These are phyloP conservation scores for Tachuris rubrigastra DNA, from an alignment of 2,113 vertebrate genomes.

Conservation along the genomic window DNA sequence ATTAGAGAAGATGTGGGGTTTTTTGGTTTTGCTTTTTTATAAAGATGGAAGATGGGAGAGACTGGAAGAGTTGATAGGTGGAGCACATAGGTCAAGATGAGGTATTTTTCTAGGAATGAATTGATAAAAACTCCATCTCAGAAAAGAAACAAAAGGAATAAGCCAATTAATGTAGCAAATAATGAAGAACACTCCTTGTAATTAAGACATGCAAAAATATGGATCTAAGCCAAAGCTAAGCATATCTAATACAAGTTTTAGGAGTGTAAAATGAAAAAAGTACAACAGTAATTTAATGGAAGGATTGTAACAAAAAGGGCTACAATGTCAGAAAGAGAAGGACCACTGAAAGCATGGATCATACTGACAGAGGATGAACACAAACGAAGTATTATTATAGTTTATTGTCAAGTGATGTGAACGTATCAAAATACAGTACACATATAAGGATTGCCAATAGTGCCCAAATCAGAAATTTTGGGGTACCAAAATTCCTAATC, in stretches of 20 bases:
- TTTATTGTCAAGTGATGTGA: not conserved
- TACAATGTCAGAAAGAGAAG: not conserved
- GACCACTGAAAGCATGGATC: not conserved
- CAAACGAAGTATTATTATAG: not conserved
- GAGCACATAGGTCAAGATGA: not conserved
- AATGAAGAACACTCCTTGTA: not conserved
- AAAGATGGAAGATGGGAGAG: not conserved
- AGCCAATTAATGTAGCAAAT: not conserved
- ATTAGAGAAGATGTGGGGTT: fast-evolving
- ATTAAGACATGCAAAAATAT: not conserved
- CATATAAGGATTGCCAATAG: not conserved
- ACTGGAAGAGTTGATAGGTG: not conserved
- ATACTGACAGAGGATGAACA: not conserved
- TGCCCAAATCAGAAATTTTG: not conserved
- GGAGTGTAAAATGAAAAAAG: not conserved
- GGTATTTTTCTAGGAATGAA: not conserved
- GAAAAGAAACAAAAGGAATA: not conserved
- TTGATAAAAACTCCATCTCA: not conserved
- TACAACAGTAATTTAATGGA: not conserved
- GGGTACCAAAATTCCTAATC: not conserved
- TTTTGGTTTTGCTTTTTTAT: not conserved
- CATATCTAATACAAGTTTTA: not conserved
- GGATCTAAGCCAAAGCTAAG: not conserved
- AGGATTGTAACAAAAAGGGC: not conserved
- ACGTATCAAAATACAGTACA: not conserved